phyloP scores from a whole-genome alignment of 1,140 invertebrate species.

The Drosophila nigrodunni region DNA sequence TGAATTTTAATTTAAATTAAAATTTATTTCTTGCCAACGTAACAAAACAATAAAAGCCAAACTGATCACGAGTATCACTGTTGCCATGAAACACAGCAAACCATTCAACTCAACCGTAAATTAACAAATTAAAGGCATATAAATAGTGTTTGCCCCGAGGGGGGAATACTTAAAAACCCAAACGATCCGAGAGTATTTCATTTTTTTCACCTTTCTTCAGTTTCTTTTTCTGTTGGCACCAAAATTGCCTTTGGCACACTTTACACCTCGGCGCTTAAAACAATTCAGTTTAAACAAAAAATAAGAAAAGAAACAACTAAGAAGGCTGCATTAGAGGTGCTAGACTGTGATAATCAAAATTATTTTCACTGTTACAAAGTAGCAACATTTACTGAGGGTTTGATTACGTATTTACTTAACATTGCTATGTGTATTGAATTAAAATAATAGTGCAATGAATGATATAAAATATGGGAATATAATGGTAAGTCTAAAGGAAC shows the following conservation, averaged over 20 bases:
- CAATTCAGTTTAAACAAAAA: constrained; percentile 62
- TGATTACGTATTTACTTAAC: too few relatives aligned
- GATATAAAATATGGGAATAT: too few relatives aligned
- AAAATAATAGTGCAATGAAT: too few relatives aligned
- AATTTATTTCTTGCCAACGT: constrained; percentile 57
- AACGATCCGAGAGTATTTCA: constrained; percentile 27
- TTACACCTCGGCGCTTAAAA: constrained; percentile 61
- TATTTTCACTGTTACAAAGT: too few relatives aligned
- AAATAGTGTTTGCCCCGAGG: constrained; percentile 25
- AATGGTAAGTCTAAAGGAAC: too few relatives aligned
- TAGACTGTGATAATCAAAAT: too few relatives aligned
- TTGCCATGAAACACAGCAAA: neutral
- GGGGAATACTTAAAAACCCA: constrained; percentile 12
- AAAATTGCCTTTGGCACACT: constrained; percentile 75
- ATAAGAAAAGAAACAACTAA: constrained; percentile 17
- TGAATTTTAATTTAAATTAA: constrained; percentile 48
- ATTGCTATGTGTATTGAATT: too few relatives aligned
- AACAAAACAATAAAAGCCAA: constrained; percentile 27
- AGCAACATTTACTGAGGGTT: too few relatives aligned
- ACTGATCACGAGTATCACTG: constrained; percentile 29
- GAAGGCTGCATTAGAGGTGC: too few relatives aligned
- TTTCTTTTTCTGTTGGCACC: constrained; percentile 41
- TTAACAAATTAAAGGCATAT: constrained; percentile 73
- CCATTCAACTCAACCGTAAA: constrained; percentile 7
- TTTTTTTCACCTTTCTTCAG: constrained; percentile 5